Conservation (phyloP, 2,113 vertebrate genomes). For the Perognathus longimembris region DNA sequence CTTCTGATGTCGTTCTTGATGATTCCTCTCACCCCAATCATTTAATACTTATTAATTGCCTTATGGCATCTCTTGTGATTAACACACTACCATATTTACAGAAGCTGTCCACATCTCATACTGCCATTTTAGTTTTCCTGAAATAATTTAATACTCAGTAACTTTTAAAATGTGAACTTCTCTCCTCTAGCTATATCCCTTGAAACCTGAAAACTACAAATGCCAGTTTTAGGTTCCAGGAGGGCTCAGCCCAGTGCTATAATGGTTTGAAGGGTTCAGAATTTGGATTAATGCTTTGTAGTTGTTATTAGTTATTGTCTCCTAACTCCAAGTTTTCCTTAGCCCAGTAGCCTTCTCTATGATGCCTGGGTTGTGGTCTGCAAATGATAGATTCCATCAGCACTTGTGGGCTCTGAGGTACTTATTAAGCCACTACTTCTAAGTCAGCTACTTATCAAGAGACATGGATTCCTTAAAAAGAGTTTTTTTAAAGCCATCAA, state of each 20-base stretch:
- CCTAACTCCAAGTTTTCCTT: neutral
- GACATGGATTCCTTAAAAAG: neutral
- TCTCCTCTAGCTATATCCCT: neutral
- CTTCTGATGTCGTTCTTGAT: slow-evolving; percentile 40
- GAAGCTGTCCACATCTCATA: neutral
- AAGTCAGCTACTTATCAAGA: no score
- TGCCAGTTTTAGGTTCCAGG: neutral
- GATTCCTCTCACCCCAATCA: neutral
- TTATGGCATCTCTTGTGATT: slow-evolving; percentile 34
- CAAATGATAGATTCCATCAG: neutral
- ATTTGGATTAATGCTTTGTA: neutral
- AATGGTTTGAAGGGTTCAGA: slow-evolving; percentile 27
- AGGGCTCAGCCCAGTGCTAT: neutral
- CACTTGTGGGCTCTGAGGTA: neutral
- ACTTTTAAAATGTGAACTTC: slow-evolving; percentile 9
- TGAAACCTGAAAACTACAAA: slow-evolving; percentile 19
- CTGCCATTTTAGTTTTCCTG: slow-evolving; percentile 25
- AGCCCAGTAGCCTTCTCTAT: neutral
- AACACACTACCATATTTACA: neutral
- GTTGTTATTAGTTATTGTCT: slow-evolving; percentile 16
- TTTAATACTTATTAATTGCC: neutral
- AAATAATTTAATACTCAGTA: no score
- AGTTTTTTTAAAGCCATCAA: neutral
- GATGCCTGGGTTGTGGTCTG: neutral
- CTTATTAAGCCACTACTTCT: neutral